Evolutionary conservation across 2,113 vertebrate species (phyloP).

Genomic region (Fukomys damarensis): DNA sequence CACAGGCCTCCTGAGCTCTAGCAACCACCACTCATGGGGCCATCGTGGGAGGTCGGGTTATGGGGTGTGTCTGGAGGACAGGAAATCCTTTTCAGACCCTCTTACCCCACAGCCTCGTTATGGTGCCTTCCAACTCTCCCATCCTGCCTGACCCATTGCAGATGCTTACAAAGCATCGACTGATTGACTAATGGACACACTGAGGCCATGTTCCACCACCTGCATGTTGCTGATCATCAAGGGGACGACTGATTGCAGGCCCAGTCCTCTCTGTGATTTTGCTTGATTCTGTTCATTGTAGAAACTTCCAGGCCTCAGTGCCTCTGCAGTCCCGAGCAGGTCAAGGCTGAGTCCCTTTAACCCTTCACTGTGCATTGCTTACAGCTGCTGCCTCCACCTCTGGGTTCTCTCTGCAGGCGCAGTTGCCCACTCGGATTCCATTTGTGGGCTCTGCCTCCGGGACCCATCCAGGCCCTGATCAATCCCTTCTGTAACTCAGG

Average conservation of each 20-base stretch:
- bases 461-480: conserved; percentile 11
- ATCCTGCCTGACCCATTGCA: fast-evolving
- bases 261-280: neutral
- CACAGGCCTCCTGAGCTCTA: neutral
- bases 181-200: fast-evolving
- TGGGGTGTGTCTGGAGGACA: neutral
- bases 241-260: fast-evolving
- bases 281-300: neutral
- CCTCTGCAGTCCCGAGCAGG: neutral
- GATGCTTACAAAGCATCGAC: neutral
- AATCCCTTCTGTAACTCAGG: conserved; percentile 70
- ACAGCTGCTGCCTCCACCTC: neutral
- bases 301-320: neutral
- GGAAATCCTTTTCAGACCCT: neutral
- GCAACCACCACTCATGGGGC: fast-evolving
- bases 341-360: fast-evolving
- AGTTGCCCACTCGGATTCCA: neutral
- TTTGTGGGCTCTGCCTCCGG: neutral
- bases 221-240: fast-evolving
- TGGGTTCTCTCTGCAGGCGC: neutral
- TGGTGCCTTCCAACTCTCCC: neutral
- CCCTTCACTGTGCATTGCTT: neutral
- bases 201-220: fast-evolving
- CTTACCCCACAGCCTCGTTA: neutral
- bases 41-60: neutral